Percentiles rank a stretch among this genome's conserved stretches.
Evolutionary conservation across 2,888 invertebrate genomes (phyloP).

Genomic region (Therioaphis trifolii): DNA sequence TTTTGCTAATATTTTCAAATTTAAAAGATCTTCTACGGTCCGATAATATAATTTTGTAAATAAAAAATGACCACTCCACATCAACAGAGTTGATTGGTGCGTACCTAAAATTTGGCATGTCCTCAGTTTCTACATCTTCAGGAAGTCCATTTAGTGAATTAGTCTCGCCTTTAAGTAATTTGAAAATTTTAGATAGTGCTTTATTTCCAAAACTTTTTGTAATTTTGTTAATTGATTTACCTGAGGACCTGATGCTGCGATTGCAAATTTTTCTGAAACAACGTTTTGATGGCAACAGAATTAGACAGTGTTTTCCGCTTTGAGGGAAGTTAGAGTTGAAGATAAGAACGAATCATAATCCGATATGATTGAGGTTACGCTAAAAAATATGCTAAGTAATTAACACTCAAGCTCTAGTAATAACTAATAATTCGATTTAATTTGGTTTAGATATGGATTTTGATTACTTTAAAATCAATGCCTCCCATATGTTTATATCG

Average conservation of each 20-base stretch:
- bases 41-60: background rate
- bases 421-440: too few relatives aligned
- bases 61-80: background rate
- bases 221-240: slow-evolving; percentile 15
- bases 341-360: slow-evolving; percentile 30
- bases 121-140: background rate
- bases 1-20: slow-evolving; percentile 16
- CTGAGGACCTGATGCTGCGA: background rate
- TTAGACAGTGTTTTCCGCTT: background rate
- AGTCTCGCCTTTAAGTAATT: background rate
- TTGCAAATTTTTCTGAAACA: slow-evolving; percentile 3
- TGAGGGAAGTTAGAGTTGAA: slow-evolving; percentile 16
- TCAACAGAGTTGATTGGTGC: background rate
- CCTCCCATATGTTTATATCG: too few relatives aligned
- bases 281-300: slow-evolving; percentile 21
- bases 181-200: slow-evolving; percentile 10
- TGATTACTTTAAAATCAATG: too few relatives aligned
- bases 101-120: background rate
- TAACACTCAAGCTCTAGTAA: too few relatives aligned
- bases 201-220: background rate
- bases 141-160: background rate
- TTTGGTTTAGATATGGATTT: too few relatives aligned
- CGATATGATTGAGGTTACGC: too few relatives aligned
- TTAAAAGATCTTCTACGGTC: slow-evolving; percentile 6
- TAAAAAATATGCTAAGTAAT: too few relatives aligned